These are phyloP conservation scores for Ferdinandea cuprea DNA, from an alignment of 2,888 invertebrate genomes.

Conservation along the genomic window DNA sequence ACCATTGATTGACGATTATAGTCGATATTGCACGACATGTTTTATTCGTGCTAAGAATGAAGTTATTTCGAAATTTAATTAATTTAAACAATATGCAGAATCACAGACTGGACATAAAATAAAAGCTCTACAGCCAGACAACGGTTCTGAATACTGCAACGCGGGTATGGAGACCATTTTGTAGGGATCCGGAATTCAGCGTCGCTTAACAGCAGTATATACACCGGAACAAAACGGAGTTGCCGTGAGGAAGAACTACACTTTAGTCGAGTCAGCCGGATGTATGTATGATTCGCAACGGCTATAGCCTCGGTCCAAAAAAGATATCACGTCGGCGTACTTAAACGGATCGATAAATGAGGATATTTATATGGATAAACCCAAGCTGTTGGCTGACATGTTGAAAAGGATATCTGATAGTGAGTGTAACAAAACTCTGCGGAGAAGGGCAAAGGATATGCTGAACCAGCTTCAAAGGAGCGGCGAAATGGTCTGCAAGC, in stretches of 20 bases:
- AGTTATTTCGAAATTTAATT: slow-evolving; percentile 13
- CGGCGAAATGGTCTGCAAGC: too few relatives aligned
- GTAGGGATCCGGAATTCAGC: neutral
- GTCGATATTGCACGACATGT: slow-evolving; percentile 6
- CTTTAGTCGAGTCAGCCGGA: slow-evolving; percentile 68
- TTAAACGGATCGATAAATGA: slow-evolving; percentile 71
- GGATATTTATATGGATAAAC: slow-evolving; percentile 72
- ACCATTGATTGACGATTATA: slow-evolving; percentile 1
- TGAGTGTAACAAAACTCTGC: slow-evolving; percentile 13
- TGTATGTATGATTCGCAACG: too few relatives aligned
- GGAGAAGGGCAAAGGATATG: slow-evolving; percentile 18
- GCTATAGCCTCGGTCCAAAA: too few relatives aligned
- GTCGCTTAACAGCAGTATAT: neutral
- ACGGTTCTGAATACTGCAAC: slow-evolving; percentile 56
- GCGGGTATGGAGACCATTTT: too few relatives aligned
- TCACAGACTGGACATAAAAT: slow-evolving; percentile 14
- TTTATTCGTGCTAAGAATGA: neutral
- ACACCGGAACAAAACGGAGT: slow-evolving; percentile 40
- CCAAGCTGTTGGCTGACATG: slow-evolving; percentile 49
- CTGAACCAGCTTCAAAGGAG: too few relatives aligned
- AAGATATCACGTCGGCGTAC: slow-evolving; percentile 75
- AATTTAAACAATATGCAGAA: slow-evolving; percentile 17
- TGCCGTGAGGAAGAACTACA: slow-evolving; percentile 72
- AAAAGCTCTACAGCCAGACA: slow-evolving; percentile 32
- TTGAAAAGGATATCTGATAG: slow-evolving; percentile 22